Conservation (phyloP, 2,113 vertebrate species). For the Rhinoderma darwinii region DNA sequence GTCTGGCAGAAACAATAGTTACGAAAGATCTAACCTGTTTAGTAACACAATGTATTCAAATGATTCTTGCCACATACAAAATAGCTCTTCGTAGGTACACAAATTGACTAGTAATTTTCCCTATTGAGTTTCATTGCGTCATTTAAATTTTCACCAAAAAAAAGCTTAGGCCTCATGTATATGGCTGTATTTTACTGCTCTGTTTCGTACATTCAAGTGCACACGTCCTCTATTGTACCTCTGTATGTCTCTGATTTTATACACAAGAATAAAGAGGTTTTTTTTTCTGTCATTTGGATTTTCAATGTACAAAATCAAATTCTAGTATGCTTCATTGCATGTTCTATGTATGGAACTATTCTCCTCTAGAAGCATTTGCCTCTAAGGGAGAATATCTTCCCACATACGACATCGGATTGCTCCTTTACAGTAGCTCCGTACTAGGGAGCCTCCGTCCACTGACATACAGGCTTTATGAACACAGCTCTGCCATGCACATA, state of each 20-base stretch:
- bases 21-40: constrained; percentile 50
- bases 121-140: neutral
- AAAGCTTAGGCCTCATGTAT: neutral
- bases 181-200: neutral
- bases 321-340: neutral
- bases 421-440: no score
- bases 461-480: neutral
- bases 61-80: constrained; percentile 36
- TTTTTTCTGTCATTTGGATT: neutral
- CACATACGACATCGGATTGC: no score
- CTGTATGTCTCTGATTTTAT: neutral
- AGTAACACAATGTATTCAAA: constrained; percentile 46
- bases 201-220: neutral
- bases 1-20: constrained; percentile 53
- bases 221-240: neutral
- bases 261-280: neutral
- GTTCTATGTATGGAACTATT: neutral
- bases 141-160: neutral
- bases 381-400: no score
- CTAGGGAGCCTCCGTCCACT: no score
- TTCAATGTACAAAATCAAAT: neutral
- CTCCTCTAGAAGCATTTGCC: no score
- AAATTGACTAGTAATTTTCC: neutral
- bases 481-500: no score
- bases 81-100: constrained; percentile 30